Evolutionary conservation across 2,888 invertebrate species (phyloP).

Genomic region (Caenorhabditis zanzibari): DNA sequence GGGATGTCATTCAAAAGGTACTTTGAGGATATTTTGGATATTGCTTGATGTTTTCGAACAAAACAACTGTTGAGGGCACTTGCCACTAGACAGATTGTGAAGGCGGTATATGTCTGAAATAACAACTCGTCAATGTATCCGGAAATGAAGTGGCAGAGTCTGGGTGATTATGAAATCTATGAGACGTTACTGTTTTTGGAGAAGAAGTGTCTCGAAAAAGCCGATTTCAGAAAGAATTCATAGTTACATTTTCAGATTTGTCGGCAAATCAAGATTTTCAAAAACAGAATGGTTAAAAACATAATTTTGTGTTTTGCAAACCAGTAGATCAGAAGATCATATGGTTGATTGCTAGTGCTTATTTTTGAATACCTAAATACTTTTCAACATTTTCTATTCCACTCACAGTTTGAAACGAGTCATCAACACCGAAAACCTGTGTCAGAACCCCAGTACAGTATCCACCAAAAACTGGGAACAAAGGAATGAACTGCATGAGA

Average conservation of each 20-base stretch:
- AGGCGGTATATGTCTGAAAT: constrained; percentile 55
- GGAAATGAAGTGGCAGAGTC: background rate
- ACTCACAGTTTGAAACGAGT: constrained; percentile 52
- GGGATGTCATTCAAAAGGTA: constrained; percentile 27
- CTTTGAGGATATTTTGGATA: constrained; percentile 50
- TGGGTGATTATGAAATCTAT: no score
- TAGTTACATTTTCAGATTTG: no score
- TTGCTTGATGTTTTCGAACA: constrained; percentile 55
- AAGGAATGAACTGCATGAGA: constrained; percentile 54
- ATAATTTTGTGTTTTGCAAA: no score
- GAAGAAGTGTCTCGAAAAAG: no score
- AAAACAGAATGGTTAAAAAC: no score
- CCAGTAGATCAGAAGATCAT: no score
- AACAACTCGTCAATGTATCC: background rate
- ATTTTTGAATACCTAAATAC: no score
- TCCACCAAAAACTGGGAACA: constrained; percentile 56
- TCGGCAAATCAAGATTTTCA: no score
- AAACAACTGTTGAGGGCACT: constrained; percentile 59
- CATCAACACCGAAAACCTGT: constrained; percentile 28
- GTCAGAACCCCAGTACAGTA: constrained; percentile 56
- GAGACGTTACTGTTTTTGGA: no score
- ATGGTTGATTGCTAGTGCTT: no score
- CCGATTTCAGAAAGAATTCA: no score
- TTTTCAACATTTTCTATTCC: no score
- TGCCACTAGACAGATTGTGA: constrained; percentile 52